Percentiles rank a stretch among this genome's conserved stretches.
Evolutionary conservation across 92 coral and sea anemone genomes (phyloP).

Genomic region (Chrysogorgia sp.): DNA sequence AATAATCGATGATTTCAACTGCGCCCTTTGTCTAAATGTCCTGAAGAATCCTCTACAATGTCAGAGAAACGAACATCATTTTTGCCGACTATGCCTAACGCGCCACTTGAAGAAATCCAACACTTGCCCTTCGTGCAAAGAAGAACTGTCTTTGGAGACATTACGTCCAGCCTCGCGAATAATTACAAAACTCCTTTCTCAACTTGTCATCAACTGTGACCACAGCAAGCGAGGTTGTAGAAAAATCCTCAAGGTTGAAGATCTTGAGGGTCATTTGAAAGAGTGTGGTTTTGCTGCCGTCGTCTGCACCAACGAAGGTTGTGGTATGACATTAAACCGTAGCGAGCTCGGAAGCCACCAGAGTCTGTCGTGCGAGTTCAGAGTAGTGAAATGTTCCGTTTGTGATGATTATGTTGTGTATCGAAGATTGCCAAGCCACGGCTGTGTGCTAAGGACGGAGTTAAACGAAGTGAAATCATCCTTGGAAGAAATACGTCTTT

Average conservation of each 20-base stretch:
- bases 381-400: not conserved
- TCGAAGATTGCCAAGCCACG: not conserved
- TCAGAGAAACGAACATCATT: conserved; percentile 63
- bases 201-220: conserved; percentile 48
- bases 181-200: conserved; percentile 52
- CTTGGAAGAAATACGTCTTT: not conserved
- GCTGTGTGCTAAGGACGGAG: not conserved
- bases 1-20: conserved; percentile 49
- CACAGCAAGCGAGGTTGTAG: conserved; percentile 48
- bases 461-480: not conserved
- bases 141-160: conserved; percentile 11
- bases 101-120: conserved; percentile 34
- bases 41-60: conserved; percentile 62
- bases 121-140: conserved; percentile 62
- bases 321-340: not conserved
- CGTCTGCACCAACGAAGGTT: conserved; percentile 45
- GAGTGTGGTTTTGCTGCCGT: conserved; percentile 43
- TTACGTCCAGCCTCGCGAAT: conserved; percentile 55
- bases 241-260: conserved; percentile 34
- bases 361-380: not conserved
- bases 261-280: conserved; percentile 19
- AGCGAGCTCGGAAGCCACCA: not conserved
- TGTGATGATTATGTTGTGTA: not conserved
- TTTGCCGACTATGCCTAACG: conserved; percentile 57
- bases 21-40: conserved; percentile 64